A percentile compares a stretch with the other conserved stretches of the same genome.
Conservation (phyloP, 30 jellyfish, hydroid and myxozoan genomes). For the Sanderia malayensis region DNA sequence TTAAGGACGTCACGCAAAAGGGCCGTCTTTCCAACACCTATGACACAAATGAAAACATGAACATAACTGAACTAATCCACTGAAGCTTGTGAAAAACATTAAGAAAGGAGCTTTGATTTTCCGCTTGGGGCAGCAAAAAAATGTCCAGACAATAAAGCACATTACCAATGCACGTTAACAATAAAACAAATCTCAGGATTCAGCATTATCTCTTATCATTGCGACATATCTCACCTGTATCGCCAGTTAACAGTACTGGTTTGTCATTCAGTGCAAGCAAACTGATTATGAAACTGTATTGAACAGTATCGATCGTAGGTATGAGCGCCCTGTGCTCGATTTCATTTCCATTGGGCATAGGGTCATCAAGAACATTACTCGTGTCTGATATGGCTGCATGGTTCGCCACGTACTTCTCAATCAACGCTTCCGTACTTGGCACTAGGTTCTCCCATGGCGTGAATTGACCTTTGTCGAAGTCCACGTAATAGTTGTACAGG, state of each 20-base stretch:
- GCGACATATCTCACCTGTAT: too few relatives aligned
- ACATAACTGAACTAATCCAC: too few relatives aligned
- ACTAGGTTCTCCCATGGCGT: conserved; percentile 79
- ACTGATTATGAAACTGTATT: conserved; percentile 53
- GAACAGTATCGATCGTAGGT: conserved; percentile 71
- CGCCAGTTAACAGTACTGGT: conserved; percentile 75
- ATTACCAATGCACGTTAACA: too few relatives aligned
- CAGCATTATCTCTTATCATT: too few relatives aligned
- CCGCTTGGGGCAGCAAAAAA: too few relatives aligned
- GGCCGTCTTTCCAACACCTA: conserved; percentile 75
- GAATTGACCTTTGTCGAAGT: conserved; percentile 73
- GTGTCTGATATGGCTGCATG: conserved; percentile 65
- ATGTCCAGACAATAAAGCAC: too few relatives aligned
- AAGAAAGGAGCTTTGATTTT: too few relatives aligned
- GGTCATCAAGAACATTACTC: conserved; percentile 48
- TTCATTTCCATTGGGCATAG: conserved; percentile 45
- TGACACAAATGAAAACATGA: too few relatives aligned
- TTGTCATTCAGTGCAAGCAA: conserved; percentile 48
- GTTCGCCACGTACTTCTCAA: conserved; percentile 62
- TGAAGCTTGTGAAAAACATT: too few relatives aligned
- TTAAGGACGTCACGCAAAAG: conserved; percentile 49
- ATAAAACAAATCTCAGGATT: too few relatives aligned
- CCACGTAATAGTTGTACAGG: conserved; percentile 75
- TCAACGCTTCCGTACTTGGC: conserved; percentile 58
- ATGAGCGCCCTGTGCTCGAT: conserved; percentile 38